Base-by-base conservation (phyloP, 2,113 vertebrate genomes). In the Pomatorhinus ruficollis region DNA sequence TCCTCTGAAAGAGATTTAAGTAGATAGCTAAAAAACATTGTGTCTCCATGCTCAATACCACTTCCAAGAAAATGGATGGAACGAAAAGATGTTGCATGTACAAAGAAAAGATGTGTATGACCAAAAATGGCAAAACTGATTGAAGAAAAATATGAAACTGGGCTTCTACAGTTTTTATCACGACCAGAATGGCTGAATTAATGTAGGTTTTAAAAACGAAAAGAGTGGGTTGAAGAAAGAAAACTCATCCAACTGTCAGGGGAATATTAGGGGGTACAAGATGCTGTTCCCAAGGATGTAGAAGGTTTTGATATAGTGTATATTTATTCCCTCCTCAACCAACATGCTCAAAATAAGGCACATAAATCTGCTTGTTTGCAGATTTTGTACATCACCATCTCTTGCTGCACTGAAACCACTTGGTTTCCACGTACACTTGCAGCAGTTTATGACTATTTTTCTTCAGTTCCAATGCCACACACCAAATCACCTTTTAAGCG, bases 221-320 rank as follows among this genome's bases (percentile, higher is more conserved):
- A 52, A 4, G 9, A 9, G 1, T 4, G 12, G 5, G 8, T 12
- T 77, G 17, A 81, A 77, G 16, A 64, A 57, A 59, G 20, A 84
- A 4, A 87, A 74, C 15, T 70, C 24, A 59, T 17, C 6, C 75
- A 84, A 2, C 44, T 42, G 11, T n/a, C 18, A 74, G 20, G 15
- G 33, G 15, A 81, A 17, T 52, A 37, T 27, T 15, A 33, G 12
- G 10, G 3, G 0, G 2, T 31, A 83, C 2, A 0, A 74, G 28
- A 12, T 61, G 20, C 17, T 83, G 19, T 33, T 72, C 39, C 40
- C 72, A 84, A 65, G 40, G 18, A 77, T 31, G 56, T 28, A 63
- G 13, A 82, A 60, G 4, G 35, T 39, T 81, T 83, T 50, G 12
- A 54, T 35, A 37, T 0, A 31, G 44, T 6, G 5, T 20, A 2